Percentiles rank a stretch among this genome's conserved stretches.
phyloP scores from a whole-genome alignment of 2,888 invertebrate species.

The Macaria liturata region DNA sequence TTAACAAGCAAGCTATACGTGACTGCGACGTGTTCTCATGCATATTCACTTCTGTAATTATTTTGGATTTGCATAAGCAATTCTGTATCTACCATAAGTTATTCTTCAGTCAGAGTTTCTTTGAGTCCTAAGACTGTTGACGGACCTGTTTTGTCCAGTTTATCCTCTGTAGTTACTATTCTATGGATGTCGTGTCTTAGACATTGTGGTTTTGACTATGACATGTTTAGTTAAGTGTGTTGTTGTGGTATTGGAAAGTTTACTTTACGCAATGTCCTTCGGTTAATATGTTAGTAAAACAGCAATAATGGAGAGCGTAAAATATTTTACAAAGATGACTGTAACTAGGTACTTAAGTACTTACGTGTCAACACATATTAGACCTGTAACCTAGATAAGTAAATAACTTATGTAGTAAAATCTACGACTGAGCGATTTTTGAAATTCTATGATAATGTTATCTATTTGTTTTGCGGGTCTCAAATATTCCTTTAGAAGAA shows the following conservation, averaged over 20 bases:
- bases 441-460: too few relatives aligned
- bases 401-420: too few relatives aligned
- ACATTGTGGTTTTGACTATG: slow-evolving; percentile 3
- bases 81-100: slow-evolving; percentile 18
- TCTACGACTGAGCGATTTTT: too few relatives aligned
- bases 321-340: too few relatives aligned
- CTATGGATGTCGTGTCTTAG: background rate
- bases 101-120: slow-evolving; percentile 2
- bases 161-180: slow-evolving; percentile 2
- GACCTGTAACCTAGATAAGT: too few relatives aligned
- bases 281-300: too few relatives aligned
- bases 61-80: slow-evolving; percentile 26
- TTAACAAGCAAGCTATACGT: slow-evolving; percentile 19
- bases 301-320: too few relatives aligned
- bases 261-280: too few relatives aligned
- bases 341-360: too few relatives aligned
- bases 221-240: background rate
- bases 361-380: too few relatives aligned
- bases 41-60: slow-evolving; percentile 25
- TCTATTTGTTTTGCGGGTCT: too few relatives aligned
- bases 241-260: slow-evolving; percentile 1
- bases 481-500: too few relatives aligned
- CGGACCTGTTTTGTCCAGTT: slow-evolving; percentile 8
- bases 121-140: background rate
- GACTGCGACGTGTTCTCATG: slow-evolving; percentile 23